These are phyloP conservation scores for Pteropus alecto DNA, from an alignment of 2,113 vertebrate genomes.

Conservation along the genomic window DNA sequence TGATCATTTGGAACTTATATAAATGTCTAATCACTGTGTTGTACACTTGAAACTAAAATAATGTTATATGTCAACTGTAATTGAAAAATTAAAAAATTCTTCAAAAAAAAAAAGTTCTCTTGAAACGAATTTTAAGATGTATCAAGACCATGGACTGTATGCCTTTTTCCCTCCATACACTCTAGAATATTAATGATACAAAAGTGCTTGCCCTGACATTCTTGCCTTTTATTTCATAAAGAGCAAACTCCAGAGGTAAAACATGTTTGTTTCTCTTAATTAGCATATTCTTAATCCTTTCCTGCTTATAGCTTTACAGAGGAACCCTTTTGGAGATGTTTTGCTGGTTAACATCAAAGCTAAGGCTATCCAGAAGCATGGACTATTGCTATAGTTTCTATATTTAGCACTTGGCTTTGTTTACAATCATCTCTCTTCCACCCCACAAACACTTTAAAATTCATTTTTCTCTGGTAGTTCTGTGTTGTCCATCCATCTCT, in stretches of 20 bases:
- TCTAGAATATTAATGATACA: slow-evolving; percentile 39
- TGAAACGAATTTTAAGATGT: not conserved
- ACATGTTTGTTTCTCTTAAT: slow-evolving; percentile 40
- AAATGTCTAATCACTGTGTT: too few species aligned
- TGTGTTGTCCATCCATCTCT: slow-evolving; percentile 8
- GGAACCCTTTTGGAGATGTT: slow-evolving; percentile 10
- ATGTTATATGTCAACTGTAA: too few species aligned
- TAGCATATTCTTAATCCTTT: slow-evolving; percentile 67
- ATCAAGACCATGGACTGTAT: not conserved
- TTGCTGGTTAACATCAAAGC: slow-evolving; percentile 64
- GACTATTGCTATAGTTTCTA: slow-evolving; percentile 64
- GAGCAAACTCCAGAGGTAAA: slow-evolving; percentile 39
- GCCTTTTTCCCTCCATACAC: not conserved
- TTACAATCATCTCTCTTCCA: slow-evolving; percentile 61
- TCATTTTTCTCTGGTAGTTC: slow-evolving; percentile 60
- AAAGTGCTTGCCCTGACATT: not conserved
- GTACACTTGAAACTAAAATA: too few species aligned
- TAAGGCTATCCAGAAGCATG: slow-evolving; percentile 63
- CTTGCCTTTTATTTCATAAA: slow-evolving; percentile 38
- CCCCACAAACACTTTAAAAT: slow-evolving; percentile 52
- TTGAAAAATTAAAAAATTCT: too few species aligned
- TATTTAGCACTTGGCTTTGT: slow-evolving; percentile 69
- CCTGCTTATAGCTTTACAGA: slow-evolving; percentile 65
- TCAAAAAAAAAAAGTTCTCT: not conserved
- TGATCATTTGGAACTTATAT: too few species aligned